Base-by-base conservation (phyloP, 1,140 invertebrate genomes). In the Caerostris extrusa region DNA sequence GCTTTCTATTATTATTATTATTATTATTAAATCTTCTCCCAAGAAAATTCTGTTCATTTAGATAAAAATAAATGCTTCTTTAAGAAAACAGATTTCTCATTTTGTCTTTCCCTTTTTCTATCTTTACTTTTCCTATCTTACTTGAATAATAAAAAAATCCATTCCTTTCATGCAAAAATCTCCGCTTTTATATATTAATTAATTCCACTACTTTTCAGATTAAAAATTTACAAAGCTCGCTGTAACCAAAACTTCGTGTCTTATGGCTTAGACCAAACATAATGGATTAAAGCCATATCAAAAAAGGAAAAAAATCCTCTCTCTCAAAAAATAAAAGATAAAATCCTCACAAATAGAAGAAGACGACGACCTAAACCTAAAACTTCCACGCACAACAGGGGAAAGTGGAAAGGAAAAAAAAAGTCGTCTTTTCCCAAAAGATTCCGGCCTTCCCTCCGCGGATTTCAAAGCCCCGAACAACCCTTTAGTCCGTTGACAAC, bases 381-480 rank as follows among this genome's bases (percentile, higher is more conserved):
- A 71, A 50, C 69, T 71, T 71, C 69, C 69, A 71, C 19, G 7
- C 69, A 10, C 19, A 34, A 34, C 61, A 64, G 12, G 17, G 3
- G 12, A 64, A 61, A 64, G 17, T 14, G 17, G 61, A 12, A 5
- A 3, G 61, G 10, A 17, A 34, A 69, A 69, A n/a, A 83, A 85
- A 58, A 57, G n/a, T n/a, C 82, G 55, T 57, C 55, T 57, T 34
- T 34, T 71, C 69, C 69, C 34, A 10, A 85, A 85, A 56, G 55
- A 57, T 85, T 85, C 82, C 57, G 19, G 64, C 34, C 34, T 50
- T 88, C 60, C 61, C 61, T 50, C 50, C 50, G 60, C 61, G 86
- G 58, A 88, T 88, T 88, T 88, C 86, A 88, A 88, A 60, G 58
- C 57, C 86, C 86, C 34, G 58, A 64, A 88, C 86, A 88, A 88